These are phyloP conservation scores for Apostichopus parvimensis DNA, from an alignment of 35 echinoderm and acorn worm species.

Conservation along the genomic window DNA sequence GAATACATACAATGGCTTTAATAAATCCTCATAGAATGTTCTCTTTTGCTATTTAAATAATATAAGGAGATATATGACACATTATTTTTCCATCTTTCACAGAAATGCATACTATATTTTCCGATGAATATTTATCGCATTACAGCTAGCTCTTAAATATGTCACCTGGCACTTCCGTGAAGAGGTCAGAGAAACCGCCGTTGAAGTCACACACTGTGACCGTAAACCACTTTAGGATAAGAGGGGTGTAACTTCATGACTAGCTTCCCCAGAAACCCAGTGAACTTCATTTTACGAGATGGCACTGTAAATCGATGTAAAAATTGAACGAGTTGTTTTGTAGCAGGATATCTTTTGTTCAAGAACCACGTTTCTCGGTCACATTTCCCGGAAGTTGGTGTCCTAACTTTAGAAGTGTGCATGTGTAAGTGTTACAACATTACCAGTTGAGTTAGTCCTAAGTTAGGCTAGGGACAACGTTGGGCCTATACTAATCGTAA, in stretches of 20 bases:
- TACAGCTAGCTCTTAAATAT: not conserved
- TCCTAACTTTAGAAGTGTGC: not conserved
- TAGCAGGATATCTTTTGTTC: not conserved
- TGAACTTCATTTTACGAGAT: not conserved
- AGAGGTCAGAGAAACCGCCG: conserved; percentile 29
- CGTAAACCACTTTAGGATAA: conserved; percentile 37
- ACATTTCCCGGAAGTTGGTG: conserved; percentile 40
- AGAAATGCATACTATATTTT: too few species aligned
- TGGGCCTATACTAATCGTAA: too few species aligned
- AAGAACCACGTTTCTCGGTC: not conserved
- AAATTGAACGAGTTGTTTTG: not conserved
- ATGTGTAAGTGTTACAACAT: not conserved
- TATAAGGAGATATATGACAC: too few species aligned
- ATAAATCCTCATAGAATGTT: too few species aligned
- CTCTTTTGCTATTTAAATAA: too few species aligned
- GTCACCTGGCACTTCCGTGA: conserved; percentile 19
- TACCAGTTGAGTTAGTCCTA: too few species aligned
- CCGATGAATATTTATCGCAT: too few species aligned
- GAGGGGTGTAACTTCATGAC: conserved; percentile 37
- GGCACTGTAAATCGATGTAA: conserved; percentile 2
- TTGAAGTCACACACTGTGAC: not conserved
- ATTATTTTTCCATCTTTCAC: too few species aligned
- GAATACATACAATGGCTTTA: too few species aligned
- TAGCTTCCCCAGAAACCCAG: not conserved
- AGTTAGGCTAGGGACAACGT: too few species aligned